phyloP scores from a whole-genome alignment of 2,113 vertebrate genomes.

The Sterrhoptilus dennistouni region DNA sequence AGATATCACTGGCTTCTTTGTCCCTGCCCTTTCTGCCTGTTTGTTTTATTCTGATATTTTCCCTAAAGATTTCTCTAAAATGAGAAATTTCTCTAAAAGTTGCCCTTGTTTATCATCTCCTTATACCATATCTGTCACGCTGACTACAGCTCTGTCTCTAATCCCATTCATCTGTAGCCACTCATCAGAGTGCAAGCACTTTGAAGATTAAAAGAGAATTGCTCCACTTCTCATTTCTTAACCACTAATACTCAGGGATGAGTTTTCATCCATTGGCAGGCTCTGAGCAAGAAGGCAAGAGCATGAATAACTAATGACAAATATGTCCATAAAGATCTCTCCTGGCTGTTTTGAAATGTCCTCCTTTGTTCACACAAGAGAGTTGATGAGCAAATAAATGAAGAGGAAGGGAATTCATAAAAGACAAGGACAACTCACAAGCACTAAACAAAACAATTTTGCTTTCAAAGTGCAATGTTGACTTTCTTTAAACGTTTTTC shows the following conservation, averaged over 20 bases:
- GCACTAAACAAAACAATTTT: background rate
- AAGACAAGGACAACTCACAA: background rate
- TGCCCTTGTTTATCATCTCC: background rate
- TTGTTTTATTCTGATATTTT: background rate
- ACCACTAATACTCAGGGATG: background rate
- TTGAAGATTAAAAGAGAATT: slow-evolving; percentile 42
- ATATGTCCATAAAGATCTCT: background rate
- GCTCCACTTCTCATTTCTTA: slow-evolving; percentile 25
- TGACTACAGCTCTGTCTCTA: background rate
- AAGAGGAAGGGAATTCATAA: background rate
- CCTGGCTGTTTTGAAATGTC: background rate
- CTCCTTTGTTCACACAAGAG: background rate
- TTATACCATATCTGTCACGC: background rate
- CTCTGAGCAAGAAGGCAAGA: background rate
- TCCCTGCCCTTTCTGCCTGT: background rate
- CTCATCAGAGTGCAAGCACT: slow-evolving; percentile 17
- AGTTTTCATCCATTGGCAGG: background rate
- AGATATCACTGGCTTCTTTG: background rate
- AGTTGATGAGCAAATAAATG: background rate
- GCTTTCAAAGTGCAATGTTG: background rate
- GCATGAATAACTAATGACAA: slow-evolving; percentile 45
- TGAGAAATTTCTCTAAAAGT: background rate
- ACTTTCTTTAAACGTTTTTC: background rate
- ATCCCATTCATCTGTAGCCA: background rate
- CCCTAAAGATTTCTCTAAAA: background rate